These are phyloP conservation scores for Rhizoglyphus robini DNA, from an alignment of 1,140 invertebrate genomes.

Conservation along the genomic window DNA sequence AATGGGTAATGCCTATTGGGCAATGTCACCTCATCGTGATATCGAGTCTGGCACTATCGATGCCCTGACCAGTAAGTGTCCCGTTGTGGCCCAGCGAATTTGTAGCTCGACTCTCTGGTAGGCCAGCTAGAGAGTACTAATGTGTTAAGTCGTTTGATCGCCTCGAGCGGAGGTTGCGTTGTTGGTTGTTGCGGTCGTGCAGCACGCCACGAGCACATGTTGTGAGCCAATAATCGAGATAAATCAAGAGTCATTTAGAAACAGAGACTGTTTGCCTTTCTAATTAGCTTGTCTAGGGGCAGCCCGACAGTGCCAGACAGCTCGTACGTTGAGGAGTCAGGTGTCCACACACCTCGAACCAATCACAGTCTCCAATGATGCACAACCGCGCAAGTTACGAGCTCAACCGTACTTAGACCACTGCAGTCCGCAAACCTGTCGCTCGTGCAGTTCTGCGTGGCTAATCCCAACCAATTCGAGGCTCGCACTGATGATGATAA, in stretches of 20 bases:
- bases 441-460: neutral
- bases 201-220: neutral
- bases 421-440: neutral
- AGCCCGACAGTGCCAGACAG: neutral
- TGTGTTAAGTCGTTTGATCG: neutral
- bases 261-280: constrained; percentile 12
- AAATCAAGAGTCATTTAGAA: constrained; percentile 14
- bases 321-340: neutral
- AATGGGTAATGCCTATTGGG: no score
- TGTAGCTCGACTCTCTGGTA: no score
- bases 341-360: neutral
- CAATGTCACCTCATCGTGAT: no score
- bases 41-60: no score
- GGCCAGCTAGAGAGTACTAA: neutral
- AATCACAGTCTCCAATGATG: constrained; percentile 12
- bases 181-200: neutral
- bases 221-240: neutral
- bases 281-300: constrained; percentile 15
- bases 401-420: neutral
- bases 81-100: neutral
- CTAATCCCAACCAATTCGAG: neutral
- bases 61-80: no score
- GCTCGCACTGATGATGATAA: neutral
- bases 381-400: neutral
- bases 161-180: neutral